phyloP scores from a whole-genome alignment of 2,888 invertebrate species.

The Hyposoter didymator region DNA sequence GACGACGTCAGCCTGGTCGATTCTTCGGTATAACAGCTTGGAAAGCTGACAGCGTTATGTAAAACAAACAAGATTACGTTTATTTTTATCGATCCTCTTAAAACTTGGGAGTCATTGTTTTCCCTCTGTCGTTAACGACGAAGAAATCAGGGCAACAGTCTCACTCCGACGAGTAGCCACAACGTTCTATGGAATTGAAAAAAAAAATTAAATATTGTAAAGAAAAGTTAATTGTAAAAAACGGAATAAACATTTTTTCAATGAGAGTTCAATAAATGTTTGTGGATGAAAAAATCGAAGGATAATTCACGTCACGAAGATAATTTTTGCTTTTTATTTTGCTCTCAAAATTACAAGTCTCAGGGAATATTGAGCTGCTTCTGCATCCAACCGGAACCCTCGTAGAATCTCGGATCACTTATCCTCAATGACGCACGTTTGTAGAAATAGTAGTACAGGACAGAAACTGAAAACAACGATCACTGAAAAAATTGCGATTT shows the following conservation, averaged over 20 bases:
- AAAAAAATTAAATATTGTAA: conserved; percentile 24
- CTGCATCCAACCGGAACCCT: conserved; percentile 93
- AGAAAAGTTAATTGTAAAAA: conserved; percentile 16
- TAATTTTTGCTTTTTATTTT: background rate
- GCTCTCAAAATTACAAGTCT: conserved; percentile 30
- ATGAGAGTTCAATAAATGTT: conserved; percentile 34
- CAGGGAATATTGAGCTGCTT: conserved; percentile 83
- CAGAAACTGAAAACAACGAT: conserved; percentile 86
- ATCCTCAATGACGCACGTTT: conserved; percentile 95
- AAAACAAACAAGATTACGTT: conserved; percentile 25
- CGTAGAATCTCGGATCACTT: conserved; percentile 95
- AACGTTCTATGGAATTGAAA: conserved; percentile 3
- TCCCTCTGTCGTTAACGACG: conserved; percentile 35
- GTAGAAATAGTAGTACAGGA: conserved; percentile 95
- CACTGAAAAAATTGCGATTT: background rate
- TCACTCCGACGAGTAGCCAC: conserved; percentile 27
- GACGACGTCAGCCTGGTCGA: background rate
- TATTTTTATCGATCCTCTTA: conserved; percentile 35
- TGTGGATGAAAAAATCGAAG: background rate
- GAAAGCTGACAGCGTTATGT: conserved; percentile 27
- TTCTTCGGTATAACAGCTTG: conserved; percentile 23
- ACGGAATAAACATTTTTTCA: conserved; percentile 28
- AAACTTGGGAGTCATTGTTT: conserved; percentile 47
- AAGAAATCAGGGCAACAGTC: conserved; percentile 55
- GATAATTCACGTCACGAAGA: background rate